Conservation (phyloP, 2,113 vertebrate species). For the Crotalus tigris region DNA sequence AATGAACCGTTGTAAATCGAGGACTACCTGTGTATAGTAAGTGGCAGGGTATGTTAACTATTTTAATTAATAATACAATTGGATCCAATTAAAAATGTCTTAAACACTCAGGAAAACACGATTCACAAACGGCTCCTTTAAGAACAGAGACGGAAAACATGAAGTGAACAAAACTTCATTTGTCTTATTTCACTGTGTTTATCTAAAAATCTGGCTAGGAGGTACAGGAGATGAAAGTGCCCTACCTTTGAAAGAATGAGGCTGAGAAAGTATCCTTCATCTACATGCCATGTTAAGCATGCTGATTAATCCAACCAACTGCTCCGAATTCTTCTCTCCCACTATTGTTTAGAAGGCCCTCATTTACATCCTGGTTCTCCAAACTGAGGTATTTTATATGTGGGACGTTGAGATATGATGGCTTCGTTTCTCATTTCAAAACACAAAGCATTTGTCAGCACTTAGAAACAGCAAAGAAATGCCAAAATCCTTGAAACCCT, state of each 20-base stretch:
- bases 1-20: neutral
- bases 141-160: neutral
- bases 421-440: neutral
- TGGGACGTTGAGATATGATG: neutral
- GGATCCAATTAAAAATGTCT: constrained; percentile 13
- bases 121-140: neutral
- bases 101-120: neutral
- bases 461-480: neutral
- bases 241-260: neutral
- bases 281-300: neutral
- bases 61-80: neutral
- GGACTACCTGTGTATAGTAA: neutral
- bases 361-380: neutral
- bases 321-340: neutral
- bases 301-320: neutral
- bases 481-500: neutral
- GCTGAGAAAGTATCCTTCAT: neutral
- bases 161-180: constrained; percentile 7
- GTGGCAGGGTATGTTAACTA: neutral
- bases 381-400: neutral
- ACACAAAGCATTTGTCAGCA: neutral
- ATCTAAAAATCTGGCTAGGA: neutral
- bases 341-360: neutral
- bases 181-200: constrained; percentile 22
- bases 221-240: neutral